These are phyloP conservation scores for Macrosoma leucophasiata DNA, from an alignment of 2,888 invertebrate genomes.

Conservation along the genomic window DNA sequence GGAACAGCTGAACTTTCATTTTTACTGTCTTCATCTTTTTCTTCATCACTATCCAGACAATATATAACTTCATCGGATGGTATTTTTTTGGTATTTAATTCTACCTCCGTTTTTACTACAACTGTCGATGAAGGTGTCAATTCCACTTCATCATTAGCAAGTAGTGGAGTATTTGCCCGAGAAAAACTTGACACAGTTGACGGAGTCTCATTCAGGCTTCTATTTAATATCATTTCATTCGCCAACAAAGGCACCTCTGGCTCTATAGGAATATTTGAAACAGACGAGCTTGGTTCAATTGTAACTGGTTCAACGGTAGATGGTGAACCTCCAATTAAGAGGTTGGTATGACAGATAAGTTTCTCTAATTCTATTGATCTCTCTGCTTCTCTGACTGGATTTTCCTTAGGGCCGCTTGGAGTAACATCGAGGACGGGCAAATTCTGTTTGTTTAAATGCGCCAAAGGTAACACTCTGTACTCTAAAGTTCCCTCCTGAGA, in stretches of 20 bases:
- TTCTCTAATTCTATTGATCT: constrained; percentile 58
- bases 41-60: constrained; percentile 64
- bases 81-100: too few relatives aligned
- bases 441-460: constrained; percentile 45
- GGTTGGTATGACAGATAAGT: constrained; percentile 44
- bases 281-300: too few relatives aligned
- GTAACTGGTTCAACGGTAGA: too few relatives aligned
- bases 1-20: too few relatives aligned
- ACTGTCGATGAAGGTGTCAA: too few relatives aligned
- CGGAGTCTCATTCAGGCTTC: too few relatives aligned
- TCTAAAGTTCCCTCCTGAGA: constrained; percentile 46
- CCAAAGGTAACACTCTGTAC: constrained; percentile 51
- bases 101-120: too few relatives aligned
- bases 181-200: too few relatives aligned
- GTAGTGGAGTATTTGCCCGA: constrained; percentile 9
- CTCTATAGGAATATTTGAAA: too few relatives aligned
- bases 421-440: constrained; percentile 34
- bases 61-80: too few relatives aligned
- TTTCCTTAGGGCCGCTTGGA: constrained; percentile 31
- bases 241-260: too few relatives aligned
- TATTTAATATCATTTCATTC: too few relatives aligned
- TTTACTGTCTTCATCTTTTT: constrained; percentile 32
- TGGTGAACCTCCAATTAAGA: constrained; percentile 36
- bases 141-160: constrained; percentile 9
- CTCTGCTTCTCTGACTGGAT: constrained; percentile 57